Evolutionary conservation across 2,888 invertebrate genomes (phyloP).

Genomic region (Drosophila eohydei): DNA sequence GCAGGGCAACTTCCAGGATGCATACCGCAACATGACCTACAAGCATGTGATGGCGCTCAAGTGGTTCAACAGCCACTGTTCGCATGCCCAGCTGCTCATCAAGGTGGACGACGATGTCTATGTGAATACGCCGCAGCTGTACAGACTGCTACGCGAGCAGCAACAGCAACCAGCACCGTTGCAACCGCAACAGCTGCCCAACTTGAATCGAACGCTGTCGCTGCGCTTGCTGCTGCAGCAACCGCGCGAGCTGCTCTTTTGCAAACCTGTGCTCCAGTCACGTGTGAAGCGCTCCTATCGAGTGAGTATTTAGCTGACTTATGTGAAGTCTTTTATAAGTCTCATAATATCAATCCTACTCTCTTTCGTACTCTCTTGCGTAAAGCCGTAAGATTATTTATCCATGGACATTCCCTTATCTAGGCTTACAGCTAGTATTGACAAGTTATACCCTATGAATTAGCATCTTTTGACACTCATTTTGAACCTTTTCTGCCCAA

Average conservation of each 20-base stretch:
- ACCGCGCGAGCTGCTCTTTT: constrained; percentile 87
- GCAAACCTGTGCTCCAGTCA: constrained; percentile 86
- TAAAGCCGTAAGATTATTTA: too few species aligned
- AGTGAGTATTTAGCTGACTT: constrained; percentile 37
- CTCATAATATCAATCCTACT: too few species aligned
- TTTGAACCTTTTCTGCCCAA: too few species aligned
- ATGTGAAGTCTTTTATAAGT: too few species aligned
- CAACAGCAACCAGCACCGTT: constrained; percentile 7
- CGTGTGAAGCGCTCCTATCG: constrained; percentile 87
- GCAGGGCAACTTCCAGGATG: constrained; percentile 91
- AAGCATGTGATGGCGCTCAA: constrained; percentile 93
- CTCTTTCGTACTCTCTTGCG: too few species aligned
- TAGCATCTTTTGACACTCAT: too few species aligned
- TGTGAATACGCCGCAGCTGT: constrained; percentile 88
- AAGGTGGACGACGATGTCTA: constrained; percentile 93
- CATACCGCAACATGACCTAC: constrained; percentile 93
- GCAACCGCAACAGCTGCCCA: constrained; percentile 8
- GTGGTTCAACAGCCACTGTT: constrained; percentile 90
- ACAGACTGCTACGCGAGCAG: constrained; percentile 85
- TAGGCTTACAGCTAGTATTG: too few species aligned
- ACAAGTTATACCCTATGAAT: too few species aligned
- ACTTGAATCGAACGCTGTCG: constrained; percentile 25
- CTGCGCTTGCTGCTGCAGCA: constrained; percentile 52
- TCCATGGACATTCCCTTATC: too few species aligned
- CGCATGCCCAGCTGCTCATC: constrained; percentile 88